Percentiles rank a stretch among this genome's conserved stretches.
Conservation (phyloP, 2,113 vertebrate genomes). For the Pseudonaja textilis region DNA sequence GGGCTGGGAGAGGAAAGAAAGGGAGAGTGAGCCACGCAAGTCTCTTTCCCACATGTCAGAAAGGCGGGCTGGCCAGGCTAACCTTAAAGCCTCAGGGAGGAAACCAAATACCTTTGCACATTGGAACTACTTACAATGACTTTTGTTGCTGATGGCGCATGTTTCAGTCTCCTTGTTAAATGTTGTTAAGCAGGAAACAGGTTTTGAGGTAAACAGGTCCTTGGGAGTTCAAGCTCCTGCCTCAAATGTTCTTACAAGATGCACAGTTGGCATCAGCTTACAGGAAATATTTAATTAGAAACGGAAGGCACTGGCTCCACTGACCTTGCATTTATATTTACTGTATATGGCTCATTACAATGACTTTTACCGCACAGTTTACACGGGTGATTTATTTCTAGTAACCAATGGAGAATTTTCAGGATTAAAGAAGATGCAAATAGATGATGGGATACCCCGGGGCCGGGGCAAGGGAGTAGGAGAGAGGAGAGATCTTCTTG, state of each 20-base stretch:
- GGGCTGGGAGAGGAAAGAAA: background rate
- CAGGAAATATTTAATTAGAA: slow-evolving; percentile 80
- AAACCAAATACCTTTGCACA: slow-evolving; percentile 62
- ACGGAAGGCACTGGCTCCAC: slow-evolving; percentile 71
- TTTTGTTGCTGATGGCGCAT: slow-evolving; percentile 69
- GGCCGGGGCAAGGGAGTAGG: slow-evolving; percentile 20
- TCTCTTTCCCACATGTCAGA: rapidly evolving
- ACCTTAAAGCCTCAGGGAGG: background rate
- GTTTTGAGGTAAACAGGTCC: slow-evolving; percentile 73
- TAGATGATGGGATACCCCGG: rapidly evolving
- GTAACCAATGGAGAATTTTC: slow-evolving; percentile 47
- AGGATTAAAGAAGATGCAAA: background rate
- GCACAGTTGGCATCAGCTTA: slow-evolving; percentile 70
- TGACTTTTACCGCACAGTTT: slow-evolving; percentile 55
- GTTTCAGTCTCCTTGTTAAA: slow-evolving; percentile 70
- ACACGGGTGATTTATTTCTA: slow-evolving; percentile 66
- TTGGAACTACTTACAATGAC: slow-evolving; percentile 57
- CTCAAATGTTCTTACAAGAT: slow-evolving; percentile 76
- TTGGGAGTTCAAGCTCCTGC: slow-evolving; percentile 72
- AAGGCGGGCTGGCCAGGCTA: rapidly evolving
- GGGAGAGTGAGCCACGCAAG: rapidly evolving
- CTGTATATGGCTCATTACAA: slow-evolving; percentile 50
- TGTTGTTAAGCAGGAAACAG: slow-evolving; percentile 82
- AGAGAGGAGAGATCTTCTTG: background rate
- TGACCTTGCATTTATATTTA: slow-evolving; percentile 63